Evolutionary conservation across 2,113 vertebrate species (phyloP), one percentile per base, ranked within the genome.

Genomic region (Rhabdomys dilectus): DNA sequence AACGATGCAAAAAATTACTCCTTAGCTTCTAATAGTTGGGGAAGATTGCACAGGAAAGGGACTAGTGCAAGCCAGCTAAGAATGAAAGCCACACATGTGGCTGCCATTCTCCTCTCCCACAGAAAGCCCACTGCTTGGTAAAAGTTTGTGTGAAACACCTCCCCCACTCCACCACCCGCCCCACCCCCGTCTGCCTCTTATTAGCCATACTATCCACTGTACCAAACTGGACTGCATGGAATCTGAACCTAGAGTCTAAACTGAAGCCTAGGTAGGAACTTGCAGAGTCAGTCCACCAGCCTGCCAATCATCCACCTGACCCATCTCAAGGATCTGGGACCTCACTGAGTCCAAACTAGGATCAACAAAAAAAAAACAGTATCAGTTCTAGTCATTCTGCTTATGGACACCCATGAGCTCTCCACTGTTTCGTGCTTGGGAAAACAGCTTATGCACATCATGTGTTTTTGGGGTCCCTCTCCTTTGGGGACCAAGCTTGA

Each of bases 1-100:
- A 58, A n/a, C 2, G 22, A 0, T 51, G 68, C 73, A 66, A 53
- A 73, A 73, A 64, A 21, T 81, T 17, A 11, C 78, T 91, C 36
- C 5, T 64, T 42, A 24, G 90, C 64, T 39, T 64, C 68, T 64
- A 80, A 95, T 78, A 80, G 34, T 62, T 36, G 84, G 82, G 92
- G 22, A 72, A 90, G 77, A 53, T 73, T 93, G 84, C 24, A 36
- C 84, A 96, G 75, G 89, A 87, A 98, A 92, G 58, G 78, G 97
- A 98, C 96, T 97, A 93, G 97, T 98, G 94, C 96, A 98, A 98
- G 97, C 96, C 96, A 95, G 91, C 97, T 94, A 97, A 98, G 97
- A 98, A 98, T 97, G 93, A 96, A 97, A 97, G 89, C 94, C 94
- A 58, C 91, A 91, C 96, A 93, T 97, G 97, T 95, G 96, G 93